Evolutionary conservation across 2,113 vertebrate genomes (phyloP).

Genomic region (Leptosomus discolor): DNA sequence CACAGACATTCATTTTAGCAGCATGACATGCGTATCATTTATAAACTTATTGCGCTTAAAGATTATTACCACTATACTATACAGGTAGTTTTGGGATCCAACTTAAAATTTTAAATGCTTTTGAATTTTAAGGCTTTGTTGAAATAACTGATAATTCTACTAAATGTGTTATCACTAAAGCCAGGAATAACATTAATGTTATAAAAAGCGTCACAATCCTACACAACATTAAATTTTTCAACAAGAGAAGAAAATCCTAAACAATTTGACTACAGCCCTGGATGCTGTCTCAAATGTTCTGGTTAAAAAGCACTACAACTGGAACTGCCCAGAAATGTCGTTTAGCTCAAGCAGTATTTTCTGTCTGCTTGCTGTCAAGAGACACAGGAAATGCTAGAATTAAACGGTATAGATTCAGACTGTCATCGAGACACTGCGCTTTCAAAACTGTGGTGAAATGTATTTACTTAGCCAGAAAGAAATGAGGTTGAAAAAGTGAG

Average conservation of each 20-base stretch:
- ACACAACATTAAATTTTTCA: background rate
- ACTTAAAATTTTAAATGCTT: background rate
- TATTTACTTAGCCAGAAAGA: slow-evolving; percentile 19
- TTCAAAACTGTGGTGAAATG: background rate
- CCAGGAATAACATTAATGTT: background rate
- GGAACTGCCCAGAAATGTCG: background rate
- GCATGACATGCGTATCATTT: background rate
- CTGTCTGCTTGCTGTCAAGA: background rate
- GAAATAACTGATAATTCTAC: slow-evolving; percentile 5
- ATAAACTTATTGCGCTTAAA: background rate
- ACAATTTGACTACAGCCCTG: background rate
- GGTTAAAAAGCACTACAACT: background rate
- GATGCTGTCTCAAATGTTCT: background rate
- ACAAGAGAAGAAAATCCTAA: background rate
- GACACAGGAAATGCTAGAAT: background rate
- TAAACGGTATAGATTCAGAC: slow-evolving; percentile 4
- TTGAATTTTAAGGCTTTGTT: background rate
- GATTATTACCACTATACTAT: background rate
- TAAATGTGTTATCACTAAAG: background rate
- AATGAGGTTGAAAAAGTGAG: background rate
- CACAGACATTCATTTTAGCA: slow-evolving; percentile 16
- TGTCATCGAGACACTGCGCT: background rate
- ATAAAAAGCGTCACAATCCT: background rate
- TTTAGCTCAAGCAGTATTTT: slow-evolving; percentile 20
- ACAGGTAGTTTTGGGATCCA: background rate